These are phyloP conservation scores for Lepidocyrtoides sp. DNA, from an alignment of 2,888 invertebrate genomes.

Conservation along the genomic window DNA sequence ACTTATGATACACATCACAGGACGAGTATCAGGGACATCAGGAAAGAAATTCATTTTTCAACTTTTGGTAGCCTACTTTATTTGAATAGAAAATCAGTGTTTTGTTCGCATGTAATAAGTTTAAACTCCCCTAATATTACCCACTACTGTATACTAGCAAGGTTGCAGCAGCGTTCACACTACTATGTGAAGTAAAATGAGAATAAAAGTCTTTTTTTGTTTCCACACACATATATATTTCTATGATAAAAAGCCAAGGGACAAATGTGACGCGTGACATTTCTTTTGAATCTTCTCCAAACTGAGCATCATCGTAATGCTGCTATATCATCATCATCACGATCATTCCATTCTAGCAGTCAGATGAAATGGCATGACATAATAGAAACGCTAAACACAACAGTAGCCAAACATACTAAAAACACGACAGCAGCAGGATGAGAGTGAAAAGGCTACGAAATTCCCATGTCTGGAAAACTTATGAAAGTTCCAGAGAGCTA, in stretches of 20 bases:
- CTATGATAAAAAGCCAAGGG: slow-evolving; percentile 60
- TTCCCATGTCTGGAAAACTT: slow-evolving; percentile 3
- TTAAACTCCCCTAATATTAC: no score
- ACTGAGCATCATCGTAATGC: background rate
- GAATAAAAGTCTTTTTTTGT: no score
- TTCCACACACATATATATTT: background rate
- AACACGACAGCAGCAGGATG: background rate
- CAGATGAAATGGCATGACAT: slow-evolving; percentile 44
- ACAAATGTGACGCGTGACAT: slow-evolving; percentile 38
- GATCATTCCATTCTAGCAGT: slow-evolving; percentile 17
- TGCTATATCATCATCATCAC: slow-evolving; percentile 9
- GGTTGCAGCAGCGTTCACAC: background rate
- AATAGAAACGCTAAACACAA: slow-evolving; percentile 20
- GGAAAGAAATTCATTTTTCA: no score
- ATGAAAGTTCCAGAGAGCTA: background rate
- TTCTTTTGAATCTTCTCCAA: background rate
- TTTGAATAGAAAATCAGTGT: no score
- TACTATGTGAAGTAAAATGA: background rate
- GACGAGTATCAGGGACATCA: no score
- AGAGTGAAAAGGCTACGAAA: slow-evolving; percentile 18
- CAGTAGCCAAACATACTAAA: slow-evolving; percentile 10
- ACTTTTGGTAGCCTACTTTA: no score
- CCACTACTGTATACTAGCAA: background rate
- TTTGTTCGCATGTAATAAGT: no score
- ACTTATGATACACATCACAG: background rate